Base-by-base conservation (phyloP, 2,113 vertebrate genomes). In the Microcebus griseorufus region DNA sequence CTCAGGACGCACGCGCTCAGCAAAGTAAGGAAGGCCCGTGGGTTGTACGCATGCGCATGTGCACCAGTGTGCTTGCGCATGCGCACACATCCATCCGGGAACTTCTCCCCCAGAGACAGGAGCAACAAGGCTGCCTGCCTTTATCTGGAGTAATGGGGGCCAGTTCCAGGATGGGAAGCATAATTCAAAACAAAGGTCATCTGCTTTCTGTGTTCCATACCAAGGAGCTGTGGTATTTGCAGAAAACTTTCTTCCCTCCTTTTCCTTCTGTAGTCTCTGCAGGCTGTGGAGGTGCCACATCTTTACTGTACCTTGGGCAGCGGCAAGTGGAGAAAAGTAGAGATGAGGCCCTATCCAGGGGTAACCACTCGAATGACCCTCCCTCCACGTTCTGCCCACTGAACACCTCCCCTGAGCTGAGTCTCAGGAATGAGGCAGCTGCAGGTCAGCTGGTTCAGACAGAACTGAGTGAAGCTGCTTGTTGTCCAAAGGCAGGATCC, bases 111-210 rank as follows among this genome's bases (percentile, higher is more conserved):
- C n/a, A 81, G 32, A 92, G 69, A 75, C 9, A 14, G 45, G 39
- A 84, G 20, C 5, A 16, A 8, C 39, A 37, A 89, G 18, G 60
- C 78, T 64, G 18, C 51, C 29, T 53, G 34, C 80, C 13, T 29
- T 72, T 53, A 34, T 48, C 76, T 1, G 9, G 20, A 67, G 14
- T 11, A 42, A 10, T 13, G 22, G n/a, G 25, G 48, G 25, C 7
- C 72, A 27, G 25, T 78, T 70, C 42, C n/a, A 79, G 80, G 45
- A 55, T 37, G 22, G 60, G n/a, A 64, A 93, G 29, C 42, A 22
- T 9, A 53, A 88, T 25, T 76, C 34, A 67, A 92, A 96, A 65
- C 72, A 75, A 82, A 93, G 78, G 79, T 90, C 10, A 25, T 13
- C 39, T 73, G 17, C 67, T 85, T 3, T 93, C 42, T 2, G 1